phyloP scores from a whole-genome alignment of 2,113 vertebrate species.

The Hippocampus mohnikei region DNA sequence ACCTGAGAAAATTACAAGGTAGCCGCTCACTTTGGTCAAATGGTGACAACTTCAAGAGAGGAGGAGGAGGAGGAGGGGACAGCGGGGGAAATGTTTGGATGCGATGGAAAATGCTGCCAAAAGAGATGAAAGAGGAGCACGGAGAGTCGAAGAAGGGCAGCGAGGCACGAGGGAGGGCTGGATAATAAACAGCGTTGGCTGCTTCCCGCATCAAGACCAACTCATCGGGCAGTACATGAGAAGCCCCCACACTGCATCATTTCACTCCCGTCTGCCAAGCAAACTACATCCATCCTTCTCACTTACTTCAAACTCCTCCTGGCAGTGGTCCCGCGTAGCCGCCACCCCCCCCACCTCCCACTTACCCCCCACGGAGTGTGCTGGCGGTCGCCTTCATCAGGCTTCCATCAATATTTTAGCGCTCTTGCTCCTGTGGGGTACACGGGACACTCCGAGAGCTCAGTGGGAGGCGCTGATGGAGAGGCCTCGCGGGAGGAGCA shows the following conservation, averaged over 20 bases:
- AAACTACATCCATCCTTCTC: neutral
- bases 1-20: constrained; percentile 2
- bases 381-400: constrained; percentile 38
- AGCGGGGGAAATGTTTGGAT: constrained; percentile 7
- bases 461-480: constrained; percentile 43
- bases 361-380: constrained; percentile 33
- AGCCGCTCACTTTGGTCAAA: neutral
- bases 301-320: constrained; percentile 30
- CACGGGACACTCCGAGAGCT: constrained; percentile 8
- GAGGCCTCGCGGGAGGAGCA: constrained; percentile 14
- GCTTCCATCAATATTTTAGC: constrained; percentile 64
- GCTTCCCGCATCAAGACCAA: constrained; percentile 18
- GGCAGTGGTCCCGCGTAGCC: neutral
- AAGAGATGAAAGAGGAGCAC: constrained; percentile 22
- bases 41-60: neutral
- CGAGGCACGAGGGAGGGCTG: constrained; percentile 16
- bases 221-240: constrained; percentile 27
- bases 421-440: constrained; percentile 27
- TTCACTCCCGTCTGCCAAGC: constrained; percentile 18
- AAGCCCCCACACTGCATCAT: constrained; percentile 16
- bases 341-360: constrained; percentile 1
- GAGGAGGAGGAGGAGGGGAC: neutral
- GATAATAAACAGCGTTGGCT: constrained; percentile 18
- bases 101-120: constrained; percentile 12
- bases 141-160: constrained; percentile 22